phyloP scores from a whole-genome alignment of 2,888 invertebrate species.

The Tetheella fluctuosa region DNA sequence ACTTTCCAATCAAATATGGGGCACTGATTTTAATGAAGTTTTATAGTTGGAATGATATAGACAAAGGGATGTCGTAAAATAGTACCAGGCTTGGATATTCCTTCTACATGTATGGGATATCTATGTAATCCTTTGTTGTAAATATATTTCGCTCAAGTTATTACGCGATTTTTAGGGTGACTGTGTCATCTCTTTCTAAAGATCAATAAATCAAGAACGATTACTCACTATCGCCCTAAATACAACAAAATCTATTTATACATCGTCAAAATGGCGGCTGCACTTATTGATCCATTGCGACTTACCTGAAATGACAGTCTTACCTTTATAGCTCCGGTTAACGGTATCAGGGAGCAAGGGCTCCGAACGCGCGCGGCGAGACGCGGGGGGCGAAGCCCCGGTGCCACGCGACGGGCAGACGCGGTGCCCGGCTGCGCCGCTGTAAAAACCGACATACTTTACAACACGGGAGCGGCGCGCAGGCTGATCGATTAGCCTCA shows the following conservation, averaged over 20 bases:
- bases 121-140: neutral
- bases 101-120: too few species aligned
- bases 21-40: too few species aligned
- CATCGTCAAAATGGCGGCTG: conserved; percentile 71
- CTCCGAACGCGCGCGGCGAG: conserved; percentile 80
- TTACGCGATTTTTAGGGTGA: neutral
- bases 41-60: too few species aligned
- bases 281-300: conserved; percentile 64
- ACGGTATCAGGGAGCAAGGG: conserved; percentile 75
- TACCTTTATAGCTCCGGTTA: conserved; percentile 69
- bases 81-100: too few species aligned
- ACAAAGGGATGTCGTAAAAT: too few species aligned
- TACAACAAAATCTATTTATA: conserved; percentile 17
- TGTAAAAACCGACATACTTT: conserved; percentile 80
- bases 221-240: conserved; percentile 12
- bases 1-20: too few species aligned
- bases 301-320: conserved; percentile 62
- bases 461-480: conserved; percentile 72
- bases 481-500: conserved; percentile 49
- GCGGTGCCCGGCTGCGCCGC: conserved; percentile 76
- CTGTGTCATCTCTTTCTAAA: neutral
- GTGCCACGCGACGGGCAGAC: conserved; percentile 74
- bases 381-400: conserved; percentile 66
- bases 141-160: neutral
- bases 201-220: neutral